Evolutionary conservation across 2,113 vertebrate species (phyloP), one percentile per base, ranked within the genome.

Genomic region (Etheostoma spectabile): DNA sequence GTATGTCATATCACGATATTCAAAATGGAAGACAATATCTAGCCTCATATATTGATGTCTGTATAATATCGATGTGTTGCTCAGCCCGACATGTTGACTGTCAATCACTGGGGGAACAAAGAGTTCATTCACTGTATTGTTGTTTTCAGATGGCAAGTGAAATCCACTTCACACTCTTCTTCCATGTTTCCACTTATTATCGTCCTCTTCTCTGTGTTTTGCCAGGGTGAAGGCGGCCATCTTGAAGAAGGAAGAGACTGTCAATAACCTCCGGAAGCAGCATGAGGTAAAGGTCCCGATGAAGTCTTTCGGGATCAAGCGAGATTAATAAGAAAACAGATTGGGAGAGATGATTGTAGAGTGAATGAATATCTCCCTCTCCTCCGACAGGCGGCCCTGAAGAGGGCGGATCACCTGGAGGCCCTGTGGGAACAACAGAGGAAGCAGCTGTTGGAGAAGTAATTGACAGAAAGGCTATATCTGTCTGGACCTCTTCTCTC

Each of bases 161-260:
- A 38, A 38, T 38, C 38, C 38, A 42, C 10, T 10, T 42, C 8
- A 10, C 38, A 11, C 10, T 38, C 8, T 38, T 38, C 38, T 42
- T 42, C 38, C 1, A 38, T 42, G 38, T 24, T 24, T 16, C 21
- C 14, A 4, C 4, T 42, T 12, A 14, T 57, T 64, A 59, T 68
- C 8, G 0, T 55, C 12, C 0, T 56, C 1, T 21, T 6, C 1
- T 66, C 5, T 77, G 19, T 83, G 8, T 4, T 66, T 76, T 5
- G 0, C 49, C 93, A 99, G 98, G 86, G 98, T 99, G 83, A 99
- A 98, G 91, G 82, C 89, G 0, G 98, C 98, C 0, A 95, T 99
- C 12, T 91, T 95, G 69, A 97, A 95, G 93, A 99, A 99, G 89
- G 97, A 99, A 74, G 97, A 97, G 76, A 95, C 95, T 0, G 94